Evolutionary conservation across 2,797 vertebrate genomes (phyloP), one percentile per base, ranked within the genome.

Genomic region (Silurus lanzhouensis): DNA sequence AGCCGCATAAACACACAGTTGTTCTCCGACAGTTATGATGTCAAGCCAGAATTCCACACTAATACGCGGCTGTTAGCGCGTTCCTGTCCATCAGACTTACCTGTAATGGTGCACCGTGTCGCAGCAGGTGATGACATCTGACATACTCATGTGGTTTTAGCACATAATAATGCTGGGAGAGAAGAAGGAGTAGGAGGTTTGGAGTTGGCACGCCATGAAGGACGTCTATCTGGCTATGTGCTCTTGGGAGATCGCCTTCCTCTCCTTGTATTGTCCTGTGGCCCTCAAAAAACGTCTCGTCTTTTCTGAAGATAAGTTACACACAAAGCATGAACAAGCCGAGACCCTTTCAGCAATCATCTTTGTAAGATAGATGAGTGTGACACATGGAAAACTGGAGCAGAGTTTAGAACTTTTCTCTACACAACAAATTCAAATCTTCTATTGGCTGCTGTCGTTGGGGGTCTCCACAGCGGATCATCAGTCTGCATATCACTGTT

Each of bases 271-370:
- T 86, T 86, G 82, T 87, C 82, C 75, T 86, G 17, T 27, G 83
- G 86, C 86, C 88, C 71, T 88, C 86, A 88, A 87, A n/a, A 27
- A 84, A 83, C 85, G 82, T 86, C 38, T 88, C 83, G 61, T 88
- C 89, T 66, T 90, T 88, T 83, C 0, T 38, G 38, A 38, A 38
- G 38, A 38, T 38, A 38, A 38, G 38, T 38, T 38, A 38, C 38
- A n/a, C n/a, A 38, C 38, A 38, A 38, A 38, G 38, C 38, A 4
- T 38, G 90, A 89, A 88, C 90, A 91, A 91, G 87, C 88, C 90
- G 88, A 67, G 3, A 31, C 25, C 5, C 6, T 90, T 90, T 86
- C 84, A 87, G 83, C 77, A 87, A 84, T 91, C 88, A 90, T 84
- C 74, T 52, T 46, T 58, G 17, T 58, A 58, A 81, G 5, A 46